phyloP scores from a whole-genome alignment of 1,140 invertebrate species.

The Zaprionus taronus region DNA sequence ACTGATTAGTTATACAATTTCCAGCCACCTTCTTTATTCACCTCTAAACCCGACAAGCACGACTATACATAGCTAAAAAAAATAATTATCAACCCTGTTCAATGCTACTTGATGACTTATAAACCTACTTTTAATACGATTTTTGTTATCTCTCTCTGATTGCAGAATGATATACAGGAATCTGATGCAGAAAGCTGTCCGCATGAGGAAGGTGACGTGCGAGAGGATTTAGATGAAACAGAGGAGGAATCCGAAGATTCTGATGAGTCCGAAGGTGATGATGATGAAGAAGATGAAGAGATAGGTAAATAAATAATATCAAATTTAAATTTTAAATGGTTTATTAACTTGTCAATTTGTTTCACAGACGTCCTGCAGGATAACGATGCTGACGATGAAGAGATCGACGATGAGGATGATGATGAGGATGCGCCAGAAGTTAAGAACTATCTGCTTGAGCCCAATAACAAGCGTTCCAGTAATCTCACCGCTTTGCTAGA shows the following conservation, averaged over 20 bases:
- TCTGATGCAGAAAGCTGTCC: constrained; percentile 81
- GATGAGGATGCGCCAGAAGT: constrained; percentile 76
- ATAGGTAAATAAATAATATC: constrained; percentile 45
- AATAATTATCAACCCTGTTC: background rate
- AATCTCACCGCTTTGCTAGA: constrained; percentile 77
- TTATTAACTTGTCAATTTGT: background rate
- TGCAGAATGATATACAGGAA: constrained; percentile 79
- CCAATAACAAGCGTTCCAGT: constrained; percentile 71
- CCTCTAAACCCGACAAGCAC: constrained; percentile 38
- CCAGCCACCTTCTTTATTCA: constrained; percentile 27
- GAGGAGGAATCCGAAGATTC: constrained; percentile 81
- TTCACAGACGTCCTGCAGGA: constrained; percentile 71
- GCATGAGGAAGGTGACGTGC: constrained; percentile 69
- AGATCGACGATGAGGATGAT: constrained; percentile 82
- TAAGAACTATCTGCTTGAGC: constrained; percentile 72
- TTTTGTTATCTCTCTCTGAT: constrained; percentile 19
- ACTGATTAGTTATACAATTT: constrained; percentile 54
- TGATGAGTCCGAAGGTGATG: constrained; percentile 78
- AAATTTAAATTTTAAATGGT: no score
- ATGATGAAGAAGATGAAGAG: constrained; percentile 82
- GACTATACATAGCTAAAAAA: constrained; percentile 21
- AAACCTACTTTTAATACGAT: constrained; percentile 2
- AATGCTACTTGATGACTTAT: background rate
- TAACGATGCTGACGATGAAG: constrained; percentile 80
- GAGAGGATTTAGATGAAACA: constrained; percentile 70